Base-by-base conservation (phyloP, 2,888 invertebrate genomes). In the Lordiphosa andalusiaca region DNA sequence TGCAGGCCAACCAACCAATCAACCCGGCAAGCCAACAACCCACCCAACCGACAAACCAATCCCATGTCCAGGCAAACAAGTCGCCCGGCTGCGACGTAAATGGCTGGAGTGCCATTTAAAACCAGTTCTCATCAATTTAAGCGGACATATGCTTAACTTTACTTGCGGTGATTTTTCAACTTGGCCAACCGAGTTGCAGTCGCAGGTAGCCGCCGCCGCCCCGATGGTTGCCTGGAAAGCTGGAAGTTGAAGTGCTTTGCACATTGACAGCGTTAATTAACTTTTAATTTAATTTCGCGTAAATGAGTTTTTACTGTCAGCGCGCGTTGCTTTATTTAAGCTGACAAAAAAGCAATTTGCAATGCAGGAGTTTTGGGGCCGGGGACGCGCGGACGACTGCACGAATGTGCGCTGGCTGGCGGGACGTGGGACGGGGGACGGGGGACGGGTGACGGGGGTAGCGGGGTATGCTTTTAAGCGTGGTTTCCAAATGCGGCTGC, bases 241-340 rank as follows among this genome's bases (percentile, higher is more conserved):
- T 12, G 40, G 33, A 44, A 57, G 41, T 61, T 84, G 67, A 67
- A 85, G 86, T 84, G 85, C 86, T 85, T 85, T 85, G 82, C 85
- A 78, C 86, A 85, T 84, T 85, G 85, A 80, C 81, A 83, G 85
- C 74, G 85, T 84, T 82, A 86, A 86, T 86, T 83, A 78, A 85
- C 85, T 84, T 84, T 82, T 84, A 84, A 81, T 84, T 84, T 84
- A 84, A 84, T 84, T 82, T 86, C 83, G 71, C 85, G 86, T 76
- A 84, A 84, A 86, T 86, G 83, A 86, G 84, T 86, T 86, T 80
- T 83, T 73, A 84, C 86, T 86, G 86, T 85, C 86, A 84, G 74
- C 86, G 81, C 67, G 70, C 84, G 75, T 59, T 48, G 78, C 49
- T 76, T 77, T 73, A 75, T 63, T 64, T 58, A 68, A 69, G 67